Evolutionary conservation across 2,113 vertebrate species (phyloP).

Genomic region (Bufo bufo): DNA sequence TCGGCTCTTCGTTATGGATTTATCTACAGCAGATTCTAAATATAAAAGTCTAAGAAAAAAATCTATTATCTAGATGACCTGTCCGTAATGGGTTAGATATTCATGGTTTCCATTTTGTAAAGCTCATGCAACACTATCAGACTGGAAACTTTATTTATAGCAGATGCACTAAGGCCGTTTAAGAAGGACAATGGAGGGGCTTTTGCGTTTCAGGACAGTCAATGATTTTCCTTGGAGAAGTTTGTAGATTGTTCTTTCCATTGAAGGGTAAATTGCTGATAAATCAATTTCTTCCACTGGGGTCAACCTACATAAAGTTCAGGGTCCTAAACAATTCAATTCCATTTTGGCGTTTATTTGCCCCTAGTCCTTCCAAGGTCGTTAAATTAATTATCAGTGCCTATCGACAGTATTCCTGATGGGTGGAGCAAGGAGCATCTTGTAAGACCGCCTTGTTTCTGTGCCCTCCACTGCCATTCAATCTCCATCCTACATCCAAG

Average conservation of each 20-base stretch:
- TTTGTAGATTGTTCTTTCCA: neutral
- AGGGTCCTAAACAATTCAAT: neutral
- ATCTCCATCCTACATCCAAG: too few species aligned
- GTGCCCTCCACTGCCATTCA: too few species aligned
- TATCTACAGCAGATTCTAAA: slow-evolving; percentile 28
- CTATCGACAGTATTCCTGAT: too few species aligned
- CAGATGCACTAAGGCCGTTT: neutral
- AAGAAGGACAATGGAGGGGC: neutral
- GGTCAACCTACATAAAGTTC: too few species aligned
- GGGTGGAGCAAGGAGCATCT: too few species aligned
- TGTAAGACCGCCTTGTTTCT: too few species aligned
- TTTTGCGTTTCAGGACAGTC: neutral
- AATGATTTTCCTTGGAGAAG: neutral
- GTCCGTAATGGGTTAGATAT: slow-evolving; percentile 23
- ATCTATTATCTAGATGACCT: neutral
- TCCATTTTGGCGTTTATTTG: too few species aligned
- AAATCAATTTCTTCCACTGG: too few species aligned
- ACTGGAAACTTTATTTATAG: neutral
- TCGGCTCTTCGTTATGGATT: neutral
- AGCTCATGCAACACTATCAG: neutral
- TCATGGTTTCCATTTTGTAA: slow-evolving; percentile 1
- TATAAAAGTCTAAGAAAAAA: slow-evolving; percentile 18
- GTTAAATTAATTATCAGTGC: too few species aligned
- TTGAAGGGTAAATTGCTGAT: neutral
- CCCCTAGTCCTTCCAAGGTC: too few species aligned